A percentile compares a stretch with the other conserved stretches of the same genome.
These are phyloP conservation scores for Denticeps clupeoides DNA, from an alignment of 2,797 vertebrate genomes.

Conservation along the genomic window DNA sequence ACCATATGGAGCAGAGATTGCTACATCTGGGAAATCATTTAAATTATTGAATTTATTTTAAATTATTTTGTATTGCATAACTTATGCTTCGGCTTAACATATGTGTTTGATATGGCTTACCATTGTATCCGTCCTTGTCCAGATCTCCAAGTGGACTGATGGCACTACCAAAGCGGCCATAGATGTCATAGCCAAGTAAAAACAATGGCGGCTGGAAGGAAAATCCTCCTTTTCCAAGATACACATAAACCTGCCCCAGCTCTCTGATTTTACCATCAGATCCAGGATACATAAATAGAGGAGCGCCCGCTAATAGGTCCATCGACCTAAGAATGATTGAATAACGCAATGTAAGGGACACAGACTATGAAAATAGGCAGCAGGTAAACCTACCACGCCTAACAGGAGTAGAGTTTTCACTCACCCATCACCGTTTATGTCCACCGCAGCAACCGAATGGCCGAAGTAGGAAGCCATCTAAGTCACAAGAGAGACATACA, in stretches of 20 bases:
- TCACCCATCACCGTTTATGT: conserved; percentile 68
- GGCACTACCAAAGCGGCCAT: conserved; percentile 64
- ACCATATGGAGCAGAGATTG: conserved; percentile 64
- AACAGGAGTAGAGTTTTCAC: conserved; percentile 15
- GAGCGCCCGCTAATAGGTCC: conserved; percentile 66
- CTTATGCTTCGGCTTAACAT: too few species aligned
- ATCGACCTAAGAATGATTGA: conserved; percentile 35
- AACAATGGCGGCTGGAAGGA: conserved; percentile 33
- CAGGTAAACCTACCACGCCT: background rate
- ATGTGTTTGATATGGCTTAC: conserved; percentile 31
- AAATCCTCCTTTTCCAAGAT: conserved; percentile 47
- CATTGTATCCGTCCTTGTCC: conserved; percentile 70
- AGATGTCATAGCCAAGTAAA: conserved; percentile 60
- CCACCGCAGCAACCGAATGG: conserved; percentile 64
- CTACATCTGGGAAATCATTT: conserved; percentile 48
- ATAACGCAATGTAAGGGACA: background rate
- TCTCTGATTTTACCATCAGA: conserved; percentile 72
- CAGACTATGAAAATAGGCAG: background rate
- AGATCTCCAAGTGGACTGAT: conserved; percentile 67
- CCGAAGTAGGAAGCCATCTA: conserved; percentile 77
- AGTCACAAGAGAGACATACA: conserved; percentile 18
- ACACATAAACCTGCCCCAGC: conserved; percentile 64
- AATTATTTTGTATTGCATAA: background rate
- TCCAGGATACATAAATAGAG: conserved; percentile 70
- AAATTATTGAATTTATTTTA: background rate